Evolutionary conservation across 2,113 vertebrate species (phyloP).

Genomic region (Hippolais icterina): DNA sequence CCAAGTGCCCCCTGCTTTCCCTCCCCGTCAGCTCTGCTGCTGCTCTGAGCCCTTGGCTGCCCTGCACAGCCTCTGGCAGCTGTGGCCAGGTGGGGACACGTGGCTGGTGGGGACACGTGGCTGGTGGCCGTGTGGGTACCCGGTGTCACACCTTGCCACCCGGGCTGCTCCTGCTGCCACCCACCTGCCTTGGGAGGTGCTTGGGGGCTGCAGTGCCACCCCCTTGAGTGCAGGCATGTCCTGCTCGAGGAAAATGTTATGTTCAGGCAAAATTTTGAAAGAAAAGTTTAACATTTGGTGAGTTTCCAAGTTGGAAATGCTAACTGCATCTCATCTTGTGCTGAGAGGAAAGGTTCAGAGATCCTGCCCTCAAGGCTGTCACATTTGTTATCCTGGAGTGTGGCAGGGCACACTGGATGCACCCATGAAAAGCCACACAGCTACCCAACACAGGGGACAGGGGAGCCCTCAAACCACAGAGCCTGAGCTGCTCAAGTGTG

Average conservation of each 20-base stretch:
- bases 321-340: background rate
- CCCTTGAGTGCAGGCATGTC: fast-evolving
- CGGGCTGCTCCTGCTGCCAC: background rate
- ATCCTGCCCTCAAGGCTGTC: background rate
- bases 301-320: background rate
- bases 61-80: fast-evolving
- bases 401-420: background rate
- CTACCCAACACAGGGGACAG: fast-evolving
- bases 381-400: too few relatives aligned
- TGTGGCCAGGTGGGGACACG: background rate
- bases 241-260: background rate
- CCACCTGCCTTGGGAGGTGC: background rate
- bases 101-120: too few relatives aligned
- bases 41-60: fast-evolving
- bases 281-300: background rate
- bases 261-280: background rate
- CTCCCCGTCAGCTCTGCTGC: background rate
- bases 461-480: fast-evolving
- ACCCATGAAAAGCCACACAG: fast-evolving
- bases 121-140: fast-evolving
- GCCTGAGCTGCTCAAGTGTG: fast-evolving
- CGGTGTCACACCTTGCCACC: fast-evolving
- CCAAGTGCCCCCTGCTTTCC: background rate
- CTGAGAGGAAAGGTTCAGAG: background rate
- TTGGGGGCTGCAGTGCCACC: background rate